Base-by-base conservation (phyloP, 2,888 invertebrate species). In the Drosophila picticornis region DNA sequence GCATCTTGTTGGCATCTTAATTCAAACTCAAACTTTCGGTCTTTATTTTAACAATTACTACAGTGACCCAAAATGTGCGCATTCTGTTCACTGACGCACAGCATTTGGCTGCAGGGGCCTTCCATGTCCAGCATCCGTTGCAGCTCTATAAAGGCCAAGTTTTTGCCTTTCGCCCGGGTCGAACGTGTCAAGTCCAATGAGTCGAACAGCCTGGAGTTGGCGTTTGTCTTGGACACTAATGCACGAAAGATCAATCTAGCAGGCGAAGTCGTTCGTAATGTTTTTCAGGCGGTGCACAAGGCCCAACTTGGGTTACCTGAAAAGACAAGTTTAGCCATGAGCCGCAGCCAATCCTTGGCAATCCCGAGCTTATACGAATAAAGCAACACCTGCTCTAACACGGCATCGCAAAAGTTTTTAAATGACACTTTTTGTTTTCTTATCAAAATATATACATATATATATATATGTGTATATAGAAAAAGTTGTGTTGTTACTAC, bases 171-270 rank as follows among this genome's bases (percentile, higher is more conserved):
- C 53, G 63, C 66, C 9, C 48, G 62, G 10, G 71, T 77, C 9
- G 67, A 67, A 19, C 48, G 61, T 11, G 59, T 27, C 25, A 69
- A 55, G 29, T 38, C 66, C 22, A 58, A 43, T 9, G 77, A 81
- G 16, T 1, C 6, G 0, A 22, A n/a, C 7, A 51, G 51, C 4
- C 32, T 83, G 40, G 29, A 77, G 48, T 4, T 46, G 36, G 72
- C 56, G 4, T 81, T 50, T 29, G 11, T 62, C 3, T 32, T 67
- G 19, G 84, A 83, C 43, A 29, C 57, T 2, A 58, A 36, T 64
- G 53, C 61, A 1, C 59, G 63, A 4, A 81, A 81, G 57, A 46
- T 81, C 16, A 81, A 81, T 61, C 60, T 81, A 9, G 64, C 53
- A 11, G 60, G 60, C 0, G 66, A 80, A 10, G 38, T 76, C 11